phyloP scores from a whole-genome alignment of 1,140 invertebrate species.

The Stegodyphus mimosarum region DNA sequence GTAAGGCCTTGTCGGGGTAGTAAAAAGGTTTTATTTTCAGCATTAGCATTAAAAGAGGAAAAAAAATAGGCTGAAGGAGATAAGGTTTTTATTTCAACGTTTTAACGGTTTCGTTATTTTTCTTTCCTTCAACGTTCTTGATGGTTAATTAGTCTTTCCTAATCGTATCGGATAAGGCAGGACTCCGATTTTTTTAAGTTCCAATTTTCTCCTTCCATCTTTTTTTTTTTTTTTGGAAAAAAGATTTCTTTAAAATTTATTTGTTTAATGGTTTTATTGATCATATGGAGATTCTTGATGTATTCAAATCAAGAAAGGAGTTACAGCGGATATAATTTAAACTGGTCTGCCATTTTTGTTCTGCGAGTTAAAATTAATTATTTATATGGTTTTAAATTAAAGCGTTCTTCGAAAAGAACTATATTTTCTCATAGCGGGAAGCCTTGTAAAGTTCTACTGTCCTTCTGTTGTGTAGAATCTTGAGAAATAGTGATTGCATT shows the following conservation, averaged over 20 bases:
- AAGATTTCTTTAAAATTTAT: conserved; percentile 27
- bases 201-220: conserved; percentile 24
- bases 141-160: conserved; percentile 58
- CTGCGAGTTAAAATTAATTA: too few relatives aligned
- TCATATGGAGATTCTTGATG: conserved; percentile 17
- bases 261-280: conserved; percentile 51
- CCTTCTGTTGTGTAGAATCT: too few relatives aligned
- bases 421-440: too few relatives aligned
- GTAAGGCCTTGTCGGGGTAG: neutral
- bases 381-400: too few relatives aligned
- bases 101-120: conserved; percentile 31
- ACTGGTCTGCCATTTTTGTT: too few relatives aligned
- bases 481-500: too few relatives aligned
- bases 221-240: neutral
- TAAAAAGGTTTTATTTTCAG: neutral
- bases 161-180: conserved; percentile 53
- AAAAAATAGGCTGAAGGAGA: neutral
- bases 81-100: conserved; percentile 39
- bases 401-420: too few relatives aligned
- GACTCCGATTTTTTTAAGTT: neutral
- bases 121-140: neutral
- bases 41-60: conserved; percentile 28
- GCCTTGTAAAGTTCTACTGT: too few relatives aligned
- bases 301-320: too few relatives aligned
- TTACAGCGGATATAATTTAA: too few relatives aligned